These are phyloP conservation scores for Alloplasta piceator DNA, from an alignment of 2,888 invertebrate genomes.

Conservation along the genomic window DNA sequence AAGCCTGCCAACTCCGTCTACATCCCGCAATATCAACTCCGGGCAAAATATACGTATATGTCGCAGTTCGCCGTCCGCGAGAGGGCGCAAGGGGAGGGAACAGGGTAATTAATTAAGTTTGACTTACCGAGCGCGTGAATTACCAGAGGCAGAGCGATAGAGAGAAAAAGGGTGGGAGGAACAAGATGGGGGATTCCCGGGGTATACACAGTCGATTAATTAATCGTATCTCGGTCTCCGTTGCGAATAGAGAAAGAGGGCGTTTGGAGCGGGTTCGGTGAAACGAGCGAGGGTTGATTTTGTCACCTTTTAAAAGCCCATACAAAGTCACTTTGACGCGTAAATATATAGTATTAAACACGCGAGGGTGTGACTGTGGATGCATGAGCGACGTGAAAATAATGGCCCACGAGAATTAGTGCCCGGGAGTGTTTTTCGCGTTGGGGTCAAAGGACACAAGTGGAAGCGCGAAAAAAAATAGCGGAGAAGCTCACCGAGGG, in stretches of 20 bases:
- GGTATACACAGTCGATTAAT: slow-evolving; percentile 78
- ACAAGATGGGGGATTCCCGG: slow-evolving; percentile 45
- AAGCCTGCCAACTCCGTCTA: not conserved
- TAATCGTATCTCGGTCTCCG: slow-evolving; percentile 79
- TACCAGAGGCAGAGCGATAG: slow-evolving; percentile 71
- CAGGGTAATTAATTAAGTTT: slow-evolving; percentile 81
- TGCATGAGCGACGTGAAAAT: slow-evolving; percentile 49
- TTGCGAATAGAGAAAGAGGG: slow-evolving; percentile 11
- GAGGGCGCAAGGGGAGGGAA: slow-evolving; percentile 38
- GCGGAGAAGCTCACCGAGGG: not conserved
- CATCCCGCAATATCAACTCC: slow-evolving; percentile 15
- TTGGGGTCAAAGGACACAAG: slow-evolving; percentile 22
- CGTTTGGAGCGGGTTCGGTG: slow-evolving; percentile 7
- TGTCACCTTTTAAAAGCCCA: slow-evolving; percentile 79
- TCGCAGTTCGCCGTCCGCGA: slow-evolving; percentile 37
- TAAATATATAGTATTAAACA: slow-evolving; percentile 18
- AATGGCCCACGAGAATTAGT: slow-evolving; percentile 41
- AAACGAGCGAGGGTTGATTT: slow-evolving; percentile 62
- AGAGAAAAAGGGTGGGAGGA: slow-evolving; percentile 26
- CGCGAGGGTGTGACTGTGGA: slow-evolving; percentile 23
- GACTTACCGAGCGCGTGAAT: slow-evolving; percentile 80
- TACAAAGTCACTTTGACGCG: slow-evolving; percentile 51
- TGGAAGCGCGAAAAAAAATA: slow-evolving; percentile 33
- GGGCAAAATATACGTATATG: slow-evolving; percentile 2
- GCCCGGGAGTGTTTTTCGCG: slow-evolving; percentile 5